phyloP scores from a whole-genome alignment of 2,888 invertebrate species.

The Clunio marinus region DNA sequence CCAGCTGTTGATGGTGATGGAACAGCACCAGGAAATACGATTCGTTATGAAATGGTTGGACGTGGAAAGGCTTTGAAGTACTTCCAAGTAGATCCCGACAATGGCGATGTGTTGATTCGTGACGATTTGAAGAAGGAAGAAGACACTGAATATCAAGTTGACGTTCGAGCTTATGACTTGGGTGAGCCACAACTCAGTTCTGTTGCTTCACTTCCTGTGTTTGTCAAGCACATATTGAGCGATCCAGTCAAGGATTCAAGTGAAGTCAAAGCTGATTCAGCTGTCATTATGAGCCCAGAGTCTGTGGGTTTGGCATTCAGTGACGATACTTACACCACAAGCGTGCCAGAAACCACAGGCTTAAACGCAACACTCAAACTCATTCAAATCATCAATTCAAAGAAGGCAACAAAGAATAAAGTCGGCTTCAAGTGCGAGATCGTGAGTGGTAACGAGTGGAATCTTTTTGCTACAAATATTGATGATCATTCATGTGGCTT shows the following conservation, averaged over 20 bases:
- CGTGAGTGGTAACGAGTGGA: slow-evolving; percentile 68
- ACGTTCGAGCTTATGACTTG: slow-evolving; percentile 79
- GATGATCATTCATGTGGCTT: slow-evolving; percentile 81
- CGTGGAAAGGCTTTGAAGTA: slow-evolving; percentile 76
- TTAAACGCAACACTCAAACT: slow-evolving; percentile 50
- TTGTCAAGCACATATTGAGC: slow-evolving; percentile 74
- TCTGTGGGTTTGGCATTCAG: slow-evolving; percentile 73
- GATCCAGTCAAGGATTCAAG: slow-evolving; percentile 56
- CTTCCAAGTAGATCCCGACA: slow-evolving; percentile 82
- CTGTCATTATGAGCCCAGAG: slow-evolving; percentile 47
- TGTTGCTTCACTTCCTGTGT: slow-evolving; percentile 74
- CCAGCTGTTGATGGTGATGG: slow-evolving; percentile 80
- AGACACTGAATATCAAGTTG: slow-evolving; percentile 83
- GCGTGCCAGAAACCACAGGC: slow-evolving; percentile 64
- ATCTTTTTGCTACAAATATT: slow-evolving; percentile 66
- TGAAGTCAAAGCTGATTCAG: slow-evolving; percentile 45
- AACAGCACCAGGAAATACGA: slow-evolving; percentile 76
- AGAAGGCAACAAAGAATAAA: slow-evolving; percentile 46
- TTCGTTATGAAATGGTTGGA: slow-evolving; percentile 75
- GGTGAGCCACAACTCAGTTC: slow-evolving; percentile 81
- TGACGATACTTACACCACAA: slow-evolving; percentile 78
- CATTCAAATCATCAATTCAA: slow-evolving; percentile 51
- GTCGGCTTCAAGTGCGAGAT: slow-evolving; percentile 71
- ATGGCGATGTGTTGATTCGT: slow-evolving; percentile 72
- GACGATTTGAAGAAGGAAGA: slow-evolving; percentile 81